Evolutionary conservation across 2,888 invertebrate species (phyloP).

Genomic region (Herminia tarsipennalis): DNA sequence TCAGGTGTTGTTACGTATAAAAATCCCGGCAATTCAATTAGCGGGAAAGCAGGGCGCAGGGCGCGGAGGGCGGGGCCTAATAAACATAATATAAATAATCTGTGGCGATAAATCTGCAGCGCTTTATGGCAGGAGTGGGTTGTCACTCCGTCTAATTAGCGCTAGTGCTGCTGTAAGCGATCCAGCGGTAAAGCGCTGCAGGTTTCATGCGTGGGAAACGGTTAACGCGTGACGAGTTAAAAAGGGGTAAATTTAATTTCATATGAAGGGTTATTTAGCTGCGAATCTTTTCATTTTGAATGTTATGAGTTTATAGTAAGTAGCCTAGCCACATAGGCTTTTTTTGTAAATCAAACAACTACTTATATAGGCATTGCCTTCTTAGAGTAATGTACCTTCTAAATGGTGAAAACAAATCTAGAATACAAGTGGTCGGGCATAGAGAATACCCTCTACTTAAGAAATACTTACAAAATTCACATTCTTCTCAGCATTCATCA

Average conservation of each 20-base stretch:
- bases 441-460: too few relatives aligned
- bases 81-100: constrained; percentile 86
- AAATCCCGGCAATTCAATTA: constrained; percentile 84
- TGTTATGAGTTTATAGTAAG: too few relatives aligned
- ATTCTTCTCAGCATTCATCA: too few relatives aligned
- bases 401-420: too few relatives aligned
- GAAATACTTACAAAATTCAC: too few relatives aligned
- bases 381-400: too few relatives aligned
- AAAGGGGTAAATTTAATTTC: not conserved
- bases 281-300: too few relatives aligned
- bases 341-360: too few relatives aligned
- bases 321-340: too few relatives aligned
- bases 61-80: constrained; percentile 77
- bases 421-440: too few relatives aligned
- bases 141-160: constrained; percentile 84
- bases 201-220: constrained; percentile 12
- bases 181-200: constrained; percentile 51
- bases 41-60: constrained; percentile 74
- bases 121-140: constrained; percentile 85
- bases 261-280: not conserved
- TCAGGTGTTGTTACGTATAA: constrained; percentile 76
- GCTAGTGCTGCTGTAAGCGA: constrained; percentile 68
- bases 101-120: constrained; percentile 84
- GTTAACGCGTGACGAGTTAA: not conserved
- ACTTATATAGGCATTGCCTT: too few relatives aligned